These are phyloP conservation scores for Thera britannica DNA, from an alignment of 2,888 invertebrate genomes.

Conservation along the genomic window DNA sequence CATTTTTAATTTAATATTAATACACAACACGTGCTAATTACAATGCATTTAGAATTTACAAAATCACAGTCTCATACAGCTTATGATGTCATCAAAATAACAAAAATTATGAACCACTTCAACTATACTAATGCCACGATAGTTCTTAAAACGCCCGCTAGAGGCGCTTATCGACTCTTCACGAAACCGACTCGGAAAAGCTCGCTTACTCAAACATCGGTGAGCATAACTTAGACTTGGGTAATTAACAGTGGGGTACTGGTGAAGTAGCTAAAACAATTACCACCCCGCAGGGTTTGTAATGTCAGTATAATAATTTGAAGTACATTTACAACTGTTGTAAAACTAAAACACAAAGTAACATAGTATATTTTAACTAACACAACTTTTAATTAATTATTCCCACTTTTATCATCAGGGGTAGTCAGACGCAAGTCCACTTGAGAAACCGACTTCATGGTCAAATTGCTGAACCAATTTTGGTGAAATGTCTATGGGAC, in stretches of 20 bases:
- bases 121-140: too few relatives aligned
- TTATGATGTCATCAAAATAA: constrained; percentile 5
- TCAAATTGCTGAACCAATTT: too few relatives aligned
- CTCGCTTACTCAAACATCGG: not conserved
- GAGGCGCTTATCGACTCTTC: too few relatives aligned
- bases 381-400: not conserved
- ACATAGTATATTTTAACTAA: constrained; percentile 1
- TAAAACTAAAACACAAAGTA: not conserved
- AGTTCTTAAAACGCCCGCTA: too few relatives aligned
- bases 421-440: constrained; percentile 2
- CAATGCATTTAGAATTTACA: constrained; percentile 47
- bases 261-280: too few relatives aligned
- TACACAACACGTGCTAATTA: constrained; percentile 52
- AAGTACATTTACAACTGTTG: not conserved
- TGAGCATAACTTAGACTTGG: too few relatives aligned
- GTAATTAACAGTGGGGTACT: too few relatives aligned
- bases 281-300: too few relatives aligned
- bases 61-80: constrained; percentile 64
- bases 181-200: not conserved
- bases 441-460: too few relatives aligned
- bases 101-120: not conserved
- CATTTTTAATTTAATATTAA: constrained; percentile 54
- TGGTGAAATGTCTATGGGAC: too few relatives aligned
- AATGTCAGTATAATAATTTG: too few relatives aligned
- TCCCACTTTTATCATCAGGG: not conserved